Percentiles rank a stretch among this genome's conserved stretches.
Evolutionary conservation across 2,888 invertebrate genomes (phyloP).

Genomic region (Clepsis dumicolana): DNA sequence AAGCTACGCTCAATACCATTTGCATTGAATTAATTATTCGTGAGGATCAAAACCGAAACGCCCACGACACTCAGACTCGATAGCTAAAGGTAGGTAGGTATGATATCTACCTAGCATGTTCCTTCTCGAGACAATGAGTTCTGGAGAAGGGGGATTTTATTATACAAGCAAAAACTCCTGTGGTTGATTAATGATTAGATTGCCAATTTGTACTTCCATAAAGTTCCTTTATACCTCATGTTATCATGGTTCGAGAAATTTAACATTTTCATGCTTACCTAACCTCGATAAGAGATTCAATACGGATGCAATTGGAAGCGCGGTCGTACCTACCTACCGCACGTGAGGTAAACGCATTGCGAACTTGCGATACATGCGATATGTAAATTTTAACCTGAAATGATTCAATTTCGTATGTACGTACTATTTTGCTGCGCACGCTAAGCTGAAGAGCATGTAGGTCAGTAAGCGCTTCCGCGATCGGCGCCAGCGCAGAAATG

Average conservation of each 20-base stretch:
- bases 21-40: slow-evolving; percentile 10
- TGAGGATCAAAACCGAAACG: not conserved
- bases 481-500: slow-evolving; percentile 58
- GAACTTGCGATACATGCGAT: slow-evolving; percentile 37
- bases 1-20: not conserved
- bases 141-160: not conserved
- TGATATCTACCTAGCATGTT: not conserved
- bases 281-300: slow-evolving; percentile 18
- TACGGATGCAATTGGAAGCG: slow-evolving; percentile 34
- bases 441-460: slow-evolving; percentile 56
- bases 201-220: not conserved
- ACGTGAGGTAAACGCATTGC: slow-evolving; percentile 40
- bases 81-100: too few relatives aligned
- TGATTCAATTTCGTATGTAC: slow-evolving; percentile 38
- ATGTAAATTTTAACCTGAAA: slow-evolving; percentile 44
- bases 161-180: not conserved
- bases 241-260: slow-evolving; percentile 1
- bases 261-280: not conserved
- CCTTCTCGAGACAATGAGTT: slow-evolving; percentile 1
- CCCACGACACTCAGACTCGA: not conserved
- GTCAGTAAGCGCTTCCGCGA: slow-evolving; percentile 72
- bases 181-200: not conserved
- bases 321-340: slow-evolving; percentile 12
- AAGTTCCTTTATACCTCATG: not conserved
- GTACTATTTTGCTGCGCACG: slow-evolving; percentile 55